Evolutionary conservation across 1,140 invertebrate genomes (phyloP).

Genomic region (Eriocheir sinensis): DNA sequence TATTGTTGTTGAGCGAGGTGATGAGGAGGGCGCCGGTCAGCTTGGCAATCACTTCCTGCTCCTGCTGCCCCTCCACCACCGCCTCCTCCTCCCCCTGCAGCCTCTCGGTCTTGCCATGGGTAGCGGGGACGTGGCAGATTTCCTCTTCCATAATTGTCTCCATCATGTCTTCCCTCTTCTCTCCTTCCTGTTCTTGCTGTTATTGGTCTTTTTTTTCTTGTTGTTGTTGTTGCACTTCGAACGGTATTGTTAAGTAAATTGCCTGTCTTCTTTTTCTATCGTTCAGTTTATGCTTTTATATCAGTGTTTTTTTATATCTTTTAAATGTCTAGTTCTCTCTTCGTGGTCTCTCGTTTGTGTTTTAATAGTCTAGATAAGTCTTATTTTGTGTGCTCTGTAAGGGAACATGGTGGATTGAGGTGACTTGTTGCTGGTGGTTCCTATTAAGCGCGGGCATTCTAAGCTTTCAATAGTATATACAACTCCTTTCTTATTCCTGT

Average conservation of each 20-base stretch:
- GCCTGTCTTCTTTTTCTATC: neutral
- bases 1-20: constrained; percentile 56
- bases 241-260: neutral
- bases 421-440: neutral
- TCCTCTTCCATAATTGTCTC: constrained; percentile 57
- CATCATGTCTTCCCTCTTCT: neutral
- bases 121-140: neutral
- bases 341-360: neutral
- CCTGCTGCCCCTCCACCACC: no score
- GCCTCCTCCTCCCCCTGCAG: neutral
- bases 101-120: neutral
- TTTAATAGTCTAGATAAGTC: neutral
- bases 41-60: constrained; percentile 38
- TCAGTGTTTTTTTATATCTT: neutral
- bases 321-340: neutral
- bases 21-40: constrained; percentile 52
- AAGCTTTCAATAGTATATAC: no score
- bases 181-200: neutral
- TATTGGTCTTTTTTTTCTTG: neutral
- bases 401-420: neutral
- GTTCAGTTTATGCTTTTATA: neutral
- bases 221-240: neutral
- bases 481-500: no score
- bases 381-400: neutral
- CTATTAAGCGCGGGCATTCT: no score